Conservation (phyloP, 2,113 vertebrate genomes). For the Macquaria australasica region DNA sequence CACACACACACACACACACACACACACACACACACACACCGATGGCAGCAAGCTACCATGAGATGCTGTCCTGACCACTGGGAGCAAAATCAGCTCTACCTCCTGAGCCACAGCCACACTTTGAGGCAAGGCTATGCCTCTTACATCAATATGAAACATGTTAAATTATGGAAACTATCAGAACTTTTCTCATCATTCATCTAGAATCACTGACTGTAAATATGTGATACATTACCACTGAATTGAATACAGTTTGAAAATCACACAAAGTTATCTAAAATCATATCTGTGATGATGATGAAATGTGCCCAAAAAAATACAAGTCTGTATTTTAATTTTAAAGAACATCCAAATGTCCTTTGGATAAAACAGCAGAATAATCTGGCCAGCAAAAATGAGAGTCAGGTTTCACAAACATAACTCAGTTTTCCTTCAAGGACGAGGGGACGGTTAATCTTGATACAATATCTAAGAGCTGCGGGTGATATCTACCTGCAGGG, state of each 20-base stretch:
- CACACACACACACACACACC: too few species aligned
- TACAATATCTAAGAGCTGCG: conserved; percentile 20
- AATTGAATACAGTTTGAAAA: conserved; percentile 12
- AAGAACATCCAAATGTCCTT: not conserved
- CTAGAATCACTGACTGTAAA: conserved; percentile 13
- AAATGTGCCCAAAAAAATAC: conserved; percentile 39
- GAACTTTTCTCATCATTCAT: conserved; percentile 4
- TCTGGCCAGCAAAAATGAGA: not conserved
- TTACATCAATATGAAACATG: not conserved
- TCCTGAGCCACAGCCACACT: too few species aligned
- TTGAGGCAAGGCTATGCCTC: too few species aligned
- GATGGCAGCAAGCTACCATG: too few species aligned
- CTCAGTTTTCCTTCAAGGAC: conserved; percentile 47
- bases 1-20: too few species aligned
- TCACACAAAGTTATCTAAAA: not conserved
- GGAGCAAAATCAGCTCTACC: too few species aligned
- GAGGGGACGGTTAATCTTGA: conserved; percentile 21
- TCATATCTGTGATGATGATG: not conserved
- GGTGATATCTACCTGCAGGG: conserved; percentile 17
- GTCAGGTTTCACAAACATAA: conserved; percentile 25
- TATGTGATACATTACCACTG: not conserved
- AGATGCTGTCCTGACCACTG: too few species aligned
- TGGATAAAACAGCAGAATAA: conserved; percentile 6
- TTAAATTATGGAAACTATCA: conserved; percentile 3
- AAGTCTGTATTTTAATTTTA: not conserved